Conservation (phyloP, 2,888 invertebrate genomes). For the Lasioglossum morio region DNA sequence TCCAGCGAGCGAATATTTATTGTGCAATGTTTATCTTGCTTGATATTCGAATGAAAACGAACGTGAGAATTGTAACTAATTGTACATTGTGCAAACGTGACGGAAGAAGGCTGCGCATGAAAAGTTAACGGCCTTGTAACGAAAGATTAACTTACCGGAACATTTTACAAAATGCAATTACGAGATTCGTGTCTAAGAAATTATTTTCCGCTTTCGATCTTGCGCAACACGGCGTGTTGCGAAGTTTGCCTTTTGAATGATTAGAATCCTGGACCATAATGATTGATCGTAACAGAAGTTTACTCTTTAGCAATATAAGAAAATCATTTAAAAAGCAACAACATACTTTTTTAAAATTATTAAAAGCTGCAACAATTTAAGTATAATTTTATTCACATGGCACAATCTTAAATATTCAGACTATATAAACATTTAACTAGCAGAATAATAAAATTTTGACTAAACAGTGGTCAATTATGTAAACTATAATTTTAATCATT, state of each 20-base stretch:
- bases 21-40: conserved; percentile 11
- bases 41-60: conserved; percentile 43
- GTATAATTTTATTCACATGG: not conserved
- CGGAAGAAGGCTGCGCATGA: conserved; percentile 54
- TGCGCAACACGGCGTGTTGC: conserved; percentile 44
- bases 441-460: too few relatives aligned
- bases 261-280: conserved; percentile 8
- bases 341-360: not conserved
- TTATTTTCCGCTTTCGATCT: conserved; percentile 42
- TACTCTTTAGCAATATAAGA: not conserved
- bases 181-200: conserved; percentile 30
- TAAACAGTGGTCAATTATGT: too few relatives aligned
- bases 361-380: not conserved
- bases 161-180: conserved; percentile 56
- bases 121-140: conserved; percentile 71
- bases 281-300: not conserved
- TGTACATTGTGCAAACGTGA: conserved; percentile 49
- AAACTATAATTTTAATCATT: too few relatives aligned
- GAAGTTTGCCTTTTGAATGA: conserved; percentile 17
- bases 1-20: not conserved
- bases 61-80: conserved; percentile 50
- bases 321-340: not conserved
- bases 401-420: too few relatives aligned
- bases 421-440: not conserved
- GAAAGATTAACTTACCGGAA: conserved; percentile 71